Evolutionary conservation across 2,888 invertebrate species (phyloP).

Genomic region (Strigamia maritima): DNA sequence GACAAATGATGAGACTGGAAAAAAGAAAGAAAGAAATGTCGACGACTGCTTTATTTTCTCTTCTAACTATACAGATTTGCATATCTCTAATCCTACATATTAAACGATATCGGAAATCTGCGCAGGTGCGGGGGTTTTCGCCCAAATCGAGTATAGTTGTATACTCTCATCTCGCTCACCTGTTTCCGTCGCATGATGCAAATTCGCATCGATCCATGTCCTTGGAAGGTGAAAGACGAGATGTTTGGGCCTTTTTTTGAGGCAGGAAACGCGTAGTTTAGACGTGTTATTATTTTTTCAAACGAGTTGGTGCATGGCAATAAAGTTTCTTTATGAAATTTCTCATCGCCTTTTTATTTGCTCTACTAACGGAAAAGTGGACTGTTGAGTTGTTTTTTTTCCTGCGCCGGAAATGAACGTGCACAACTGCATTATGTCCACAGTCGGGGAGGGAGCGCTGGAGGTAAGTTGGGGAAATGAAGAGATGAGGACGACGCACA

Average conservation of each 20-base stretch:
- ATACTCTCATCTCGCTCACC: neutral
- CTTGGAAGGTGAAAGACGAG: neutral
- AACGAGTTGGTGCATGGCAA: neutral
- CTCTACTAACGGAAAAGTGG: conserved; percentile 4
- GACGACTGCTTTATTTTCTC: too few species aligned
- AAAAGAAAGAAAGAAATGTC: too few species aligned
- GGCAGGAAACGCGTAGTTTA: neutral
- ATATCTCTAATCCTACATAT: too few species aligned
- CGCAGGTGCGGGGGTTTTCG: too few species aligned
- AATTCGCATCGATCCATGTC: conserved; percentile 3
- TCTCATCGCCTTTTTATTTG: conserved; percentile 16
- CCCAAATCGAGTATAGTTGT: neutral
- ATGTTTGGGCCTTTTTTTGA: neutral
- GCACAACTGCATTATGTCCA: conserved; percentile 1
- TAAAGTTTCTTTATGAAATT: conserved; percentile 26
- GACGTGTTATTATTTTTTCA: conserved; percentile 4
- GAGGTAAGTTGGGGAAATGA: neutral
- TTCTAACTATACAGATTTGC: too few species aligned
- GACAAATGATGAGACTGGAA: too few species aligned
- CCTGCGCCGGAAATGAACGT: neutral
- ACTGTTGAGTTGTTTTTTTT: neutral
- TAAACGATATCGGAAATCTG: too few species aligned
- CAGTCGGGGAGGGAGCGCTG: neutral
- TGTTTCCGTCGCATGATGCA: conserved; percentile 5
- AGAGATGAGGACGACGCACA: neutral